These are phyloP conservation scores for Leptothorax acervorum DNA, from an alignment of 2,888 invertebrate species.

Conservation along the genomic window DNA sequence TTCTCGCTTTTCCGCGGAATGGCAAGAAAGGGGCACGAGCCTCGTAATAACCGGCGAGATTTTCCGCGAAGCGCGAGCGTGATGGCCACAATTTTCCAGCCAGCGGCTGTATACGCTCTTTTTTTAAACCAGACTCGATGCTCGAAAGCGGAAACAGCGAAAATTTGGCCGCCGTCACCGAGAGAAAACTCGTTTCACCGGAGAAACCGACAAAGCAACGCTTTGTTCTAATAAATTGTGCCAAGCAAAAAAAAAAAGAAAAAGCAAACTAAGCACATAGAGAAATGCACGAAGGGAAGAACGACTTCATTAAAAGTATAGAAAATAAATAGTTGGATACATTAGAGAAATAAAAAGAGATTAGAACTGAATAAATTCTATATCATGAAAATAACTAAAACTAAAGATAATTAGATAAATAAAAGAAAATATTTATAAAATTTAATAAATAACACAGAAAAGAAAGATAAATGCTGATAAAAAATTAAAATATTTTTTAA, in stretches of 20 bases:
- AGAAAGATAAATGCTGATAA: background rate
- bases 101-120: conserved; percentile 18
- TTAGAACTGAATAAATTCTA: background rate
- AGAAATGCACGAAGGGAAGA: background rate
- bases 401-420: background rate
- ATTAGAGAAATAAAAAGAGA: background rate
- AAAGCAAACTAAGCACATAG: background rate
- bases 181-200: conserved; percentile 22
- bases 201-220: conserved; percentile 36
- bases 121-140: conserved; percentile 12
- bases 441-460: background rate
- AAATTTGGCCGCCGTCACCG: conserved; percentile 23
- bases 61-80: conserved; percentile 44
- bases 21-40: conserved; percentile 33
- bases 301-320: background rate
- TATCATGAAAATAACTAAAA: background rate
- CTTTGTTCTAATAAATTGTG: conserved; percentile 39
- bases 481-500: background rate
- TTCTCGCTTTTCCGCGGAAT: conserved; percentile 26
- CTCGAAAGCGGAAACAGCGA: conserved; percentile 20
- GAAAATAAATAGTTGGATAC: conserved; percentile 15
- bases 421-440: background rate
- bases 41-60: conserved; percentile 35
- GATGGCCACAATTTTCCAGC: conserved; percentile 48
- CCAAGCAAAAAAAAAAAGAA: conserved; percentile 2